Base-by-base conservation (phyloP, 2,797 vertebrate species). In the Tragopan temminckii region DNA sequence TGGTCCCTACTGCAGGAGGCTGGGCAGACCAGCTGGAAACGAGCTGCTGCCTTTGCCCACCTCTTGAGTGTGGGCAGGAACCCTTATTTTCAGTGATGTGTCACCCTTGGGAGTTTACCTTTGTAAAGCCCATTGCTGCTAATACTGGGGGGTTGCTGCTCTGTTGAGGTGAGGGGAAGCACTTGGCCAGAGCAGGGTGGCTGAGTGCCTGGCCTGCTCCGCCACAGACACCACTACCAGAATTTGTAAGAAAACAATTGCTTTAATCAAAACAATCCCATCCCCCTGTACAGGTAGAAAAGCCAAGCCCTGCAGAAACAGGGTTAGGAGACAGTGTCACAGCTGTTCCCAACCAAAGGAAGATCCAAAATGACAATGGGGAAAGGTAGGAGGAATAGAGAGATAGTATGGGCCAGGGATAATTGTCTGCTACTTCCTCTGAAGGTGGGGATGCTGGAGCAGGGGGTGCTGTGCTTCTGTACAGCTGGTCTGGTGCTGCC, bases 221-320 rank as follows among this genome's bases (percentile, higher is more conserved):
- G n/a, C 55, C 59, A n/a, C 36, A 43, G 45, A 20, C 14, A 43
- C 8, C 29, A 19, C 1, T 0, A 13, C 20, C 23, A 43, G 7
- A 31, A 4, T 0, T 1, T 24, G 23, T 96, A 91, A 78, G 45
- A 96, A 96, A 95, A 82, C 3, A 2, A 75, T 6, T 1, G 8
- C 42, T 96, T 96, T 96, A 96, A 92, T 96, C 76, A 93, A 94
- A 84, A 45, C 1, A 3, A 10, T 18, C 29, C 25, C 75, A 6
- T n/a, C 18, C 5, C 7, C 3, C 20, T 38, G 58, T 31, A 2
- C 9, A 13, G 31, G 52, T 92, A 92, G 53, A 93, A 96, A 92
- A 92, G 45, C 66, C 38, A 38, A 21, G 42, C 53, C 89, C 82
- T 62, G 45, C 29, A 46, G 40, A 23, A 58, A 14, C 2, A 36